phyloP scores from a whole-genome alignment of 2,888 invertebrate genomes.

The Erebia palarica region DNA sequence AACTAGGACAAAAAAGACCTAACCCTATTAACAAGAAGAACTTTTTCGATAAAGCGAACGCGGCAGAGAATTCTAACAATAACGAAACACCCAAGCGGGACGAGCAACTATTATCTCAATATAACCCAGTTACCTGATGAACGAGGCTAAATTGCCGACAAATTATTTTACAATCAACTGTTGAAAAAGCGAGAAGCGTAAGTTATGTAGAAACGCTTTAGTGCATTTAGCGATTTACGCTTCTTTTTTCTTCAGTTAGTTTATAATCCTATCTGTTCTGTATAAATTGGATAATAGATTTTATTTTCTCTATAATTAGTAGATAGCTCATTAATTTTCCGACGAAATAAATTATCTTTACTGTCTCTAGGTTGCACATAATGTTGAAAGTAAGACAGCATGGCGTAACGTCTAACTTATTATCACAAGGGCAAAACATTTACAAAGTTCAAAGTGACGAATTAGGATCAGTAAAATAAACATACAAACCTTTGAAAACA shows the following conservation, averaged over 20 bases:
- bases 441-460: neutral
- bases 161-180: constrained; percentile 54
- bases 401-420: neutral
- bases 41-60: constrained; percentile 54
- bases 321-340: neutral
- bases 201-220: constrained; percentile 30
- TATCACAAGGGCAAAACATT: no score
- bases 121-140: constrained; percentile 62
- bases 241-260: constrained; percentile 2
- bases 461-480: constrained; percentile 14
- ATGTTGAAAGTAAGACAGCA: no score
- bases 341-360: neutral
- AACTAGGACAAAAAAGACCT: constrained; percentile 41
- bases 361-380: no score
- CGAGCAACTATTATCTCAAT: constrained; percentile 58
- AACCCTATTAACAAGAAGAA: constrained; percentile 49
- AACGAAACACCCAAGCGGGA: constrained; percentile 59
- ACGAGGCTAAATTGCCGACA: constrained; percentile 56
- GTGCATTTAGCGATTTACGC: constrained; percentile 15
- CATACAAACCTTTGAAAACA: constrained; percentile 32
- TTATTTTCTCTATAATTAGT: neutral
- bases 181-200: constrained; percentile 27
- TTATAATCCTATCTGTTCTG: constrained; percentile 9
- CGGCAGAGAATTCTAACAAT: constrained; percentile 58
- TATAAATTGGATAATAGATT: neutral